Evolutionary conservation across 2,797 vertebrate genomes (phyloP).

Genomic region (Eulemur rubriventer): DNA sequence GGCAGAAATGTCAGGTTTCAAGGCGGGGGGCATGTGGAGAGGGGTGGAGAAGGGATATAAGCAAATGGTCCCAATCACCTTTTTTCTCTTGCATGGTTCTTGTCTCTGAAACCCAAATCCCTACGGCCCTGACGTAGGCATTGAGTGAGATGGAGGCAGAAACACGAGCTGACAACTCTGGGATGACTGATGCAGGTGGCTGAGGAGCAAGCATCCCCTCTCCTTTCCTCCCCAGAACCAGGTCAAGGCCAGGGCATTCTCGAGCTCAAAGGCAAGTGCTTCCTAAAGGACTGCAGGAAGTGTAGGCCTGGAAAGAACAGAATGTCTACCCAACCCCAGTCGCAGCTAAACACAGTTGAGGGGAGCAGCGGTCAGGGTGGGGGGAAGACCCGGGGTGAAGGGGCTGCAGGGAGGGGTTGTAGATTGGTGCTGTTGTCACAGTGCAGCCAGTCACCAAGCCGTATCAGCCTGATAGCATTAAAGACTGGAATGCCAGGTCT

Average conservation of each 20-base stretch:
- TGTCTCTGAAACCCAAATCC: not conserved
- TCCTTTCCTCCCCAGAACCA: not conserved
- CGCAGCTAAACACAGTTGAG: not conserved
- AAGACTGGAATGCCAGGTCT: not conserved
- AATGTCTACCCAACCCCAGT: not conserved
- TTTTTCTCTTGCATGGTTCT: not conserved
- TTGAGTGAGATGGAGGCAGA: not conserved
- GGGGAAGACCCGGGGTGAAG: not conserved
- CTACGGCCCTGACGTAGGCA: not conserved
- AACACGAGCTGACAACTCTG: not conserved
- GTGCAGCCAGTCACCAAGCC: not conserved
- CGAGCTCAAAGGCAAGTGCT: not conserved
- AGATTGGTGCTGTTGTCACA: not conserved
- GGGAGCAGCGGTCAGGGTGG: not conserved
- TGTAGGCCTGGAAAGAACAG: not conserved
- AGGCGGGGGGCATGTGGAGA: not conserved
- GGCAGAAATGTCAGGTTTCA: not conserved
- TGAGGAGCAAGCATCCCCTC: not conserved
- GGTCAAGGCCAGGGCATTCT: not conserved
- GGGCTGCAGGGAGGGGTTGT: accelerated
- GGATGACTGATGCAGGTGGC: not conserved
- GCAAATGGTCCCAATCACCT: not conserved
- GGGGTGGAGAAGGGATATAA: not conserved
- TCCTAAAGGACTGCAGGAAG: not conserved
- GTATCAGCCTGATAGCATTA: not conserved